These are phyloP conservation scores for Halictus quadricinctus DNA, from an alignment of 2,888 invertebrate genomes.

Conservation along the genomic window DNA sequence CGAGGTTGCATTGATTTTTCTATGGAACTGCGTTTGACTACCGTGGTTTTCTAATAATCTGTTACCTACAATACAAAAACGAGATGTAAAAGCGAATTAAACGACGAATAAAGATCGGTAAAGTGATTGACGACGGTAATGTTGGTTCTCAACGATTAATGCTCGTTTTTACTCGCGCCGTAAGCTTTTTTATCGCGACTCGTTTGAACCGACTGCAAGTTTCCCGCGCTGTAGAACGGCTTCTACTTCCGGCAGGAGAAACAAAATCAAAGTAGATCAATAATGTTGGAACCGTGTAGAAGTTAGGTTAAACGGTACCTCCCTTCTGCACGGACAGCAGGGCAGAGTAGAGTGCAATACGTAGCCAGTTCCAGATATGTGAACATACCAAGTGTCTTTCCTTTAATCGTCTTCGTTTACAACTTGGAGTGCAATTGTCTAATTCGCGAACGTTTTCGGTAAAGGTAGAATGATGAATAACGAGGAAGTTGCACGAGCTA, in stretches of 20 bases:
- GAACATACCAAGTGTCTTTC: neutral
- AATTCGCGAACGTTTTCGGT: neutral
- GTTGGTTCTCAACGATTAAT: neutral
- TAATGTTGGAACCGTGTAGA: constrained; percentile 49
- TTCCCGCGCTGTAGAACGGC: constrained; percentile 56
- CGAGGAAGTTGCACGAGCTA: neutral
- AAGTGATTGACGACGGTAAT: neutral
- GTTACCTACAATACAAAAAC: neutral
- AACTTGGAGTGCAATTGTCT: neutral
- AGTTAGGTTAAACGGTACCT: constrained; percentile 41
- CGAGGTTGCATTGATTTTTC: neutral
- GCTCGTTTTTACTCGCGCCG: neutral
- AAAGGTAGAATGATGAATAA: constrained; percentile 19
- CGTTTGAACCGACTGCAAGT: constrained; percentile 6
- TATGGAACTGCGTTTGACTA: neutral
- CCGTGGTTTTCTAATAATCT: neutral
- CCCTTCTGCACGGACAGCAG: neutral
- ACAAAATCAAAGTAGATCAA: constrained; percentile 61
- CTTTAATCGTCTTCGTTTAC: neutral
- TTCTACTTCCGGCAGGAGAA: constrained; percentile 46
- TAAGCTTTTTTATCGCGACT: neutral
- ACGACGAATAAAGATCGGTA: neutral
- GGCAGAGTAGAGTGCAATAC: neutral
- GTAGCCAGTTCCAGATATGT: neutral
- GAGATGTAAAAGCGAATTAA: neutral